Conservation (phyloP, 2,113 vertebrate genomes). For the Odocoileus hemionus region DNA sequence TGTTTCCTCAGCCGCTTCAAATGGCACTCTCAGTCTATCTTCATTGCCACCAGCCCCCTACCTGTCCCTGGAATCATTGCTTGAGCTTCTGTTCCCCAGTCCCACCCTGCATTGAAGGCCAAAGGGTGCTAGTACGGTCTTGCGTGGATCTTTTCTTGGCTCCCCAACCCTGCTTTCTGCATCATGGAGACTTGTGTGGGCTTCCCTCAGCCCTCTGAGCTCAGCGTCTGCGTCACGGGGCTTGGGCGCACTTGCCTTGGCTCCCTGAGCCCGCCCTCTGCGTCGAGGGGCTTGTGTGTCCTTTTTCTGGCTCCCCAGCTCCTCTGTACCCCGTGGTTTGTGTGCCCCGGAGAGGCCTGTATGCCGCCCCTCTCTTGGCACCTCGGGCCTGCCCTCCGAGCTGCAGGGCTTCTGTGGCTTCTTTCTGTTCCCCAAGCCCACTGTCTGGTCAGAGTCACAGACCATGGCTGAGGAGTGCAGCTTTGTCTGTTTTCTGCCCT, state of each 20-base stretch:
- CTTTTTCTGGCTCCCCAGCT: background rate
- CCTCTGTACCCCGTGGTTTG: background rate
- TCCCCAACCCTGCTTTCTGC: background rate
- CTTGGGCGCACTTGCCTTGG: background rate
- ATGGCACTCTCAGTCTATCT: background rate
- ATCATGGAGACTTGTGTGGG: background rate
- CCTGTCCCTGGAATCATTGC: background rate
- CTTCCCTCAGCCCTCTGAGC: background rate
- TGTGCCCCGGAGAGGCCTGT: background rate
- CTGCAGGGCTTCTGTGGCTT: background rate
- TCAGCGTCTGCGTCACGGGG: accelerated
- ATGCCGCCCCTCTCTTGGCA: background rate
- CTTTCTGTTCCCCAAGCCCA: background rate
- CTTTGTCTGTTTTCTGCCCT: background rate
- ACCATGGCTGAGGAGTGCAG: background rate
- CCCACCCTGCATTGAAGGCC: background rate
- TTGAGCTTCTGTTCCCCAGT: background rate
- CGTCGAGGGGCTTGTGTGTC: accelerated
- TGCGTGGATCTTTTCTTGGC: background rate
- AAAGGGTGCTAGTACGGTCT: background rate
- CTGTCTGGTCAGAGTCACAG: background rate
- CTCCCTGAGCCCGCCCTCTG: background rate
- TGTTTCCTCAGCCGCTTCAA: background rate
- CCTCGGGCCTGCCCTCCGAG: accelerated
- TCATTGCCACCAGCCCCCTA: background rate